Percentiles rank a stretch among this genome's conserved stretches.
Evolutionary conservation across 2,113 vertebrate genomes (phyloP).

Genomic region (Rafetus swinhoei): DNA sequence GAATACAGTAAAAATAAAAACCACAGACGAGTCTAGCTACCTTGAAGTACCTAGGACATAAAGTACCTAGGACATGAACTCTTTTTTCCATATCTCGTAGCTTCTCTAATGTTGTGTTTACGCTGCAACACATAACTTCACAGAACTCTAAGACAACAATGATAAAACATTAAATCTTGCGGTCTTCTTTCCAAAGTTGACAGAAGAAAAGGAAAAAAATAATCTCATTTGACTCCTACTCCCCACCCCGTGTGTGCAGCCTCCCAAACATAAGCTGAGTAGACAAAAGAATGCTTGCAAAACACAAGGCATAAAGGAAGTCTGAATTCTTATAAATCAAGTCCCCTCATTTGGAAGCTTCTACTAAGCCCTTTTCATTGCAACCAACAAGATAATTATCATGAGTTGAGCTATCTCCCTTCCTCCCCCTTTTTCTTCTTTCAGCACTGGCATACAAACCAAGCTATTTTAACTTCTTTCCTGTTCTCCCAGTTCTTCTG

Average conservation of each 20-base stretch:
- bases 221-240: conserved; percentile 22
- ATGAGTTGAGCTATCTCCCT: conserved; percentile 71
- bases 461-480: conserved; percentile 87
- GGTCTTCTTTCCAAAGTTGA: conserved; percentile 12
- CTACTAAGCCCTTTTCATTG: conserved; percentile 35
- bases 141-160: not conserved
- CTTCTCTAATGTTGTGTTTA: not conserved
- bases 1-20: not conserved
- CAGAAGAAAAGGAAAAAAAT: conserved; percentile 24
- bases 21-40: no score
- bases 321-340: conserved; percentile 46
- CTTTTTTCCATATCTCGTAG: not conserved
- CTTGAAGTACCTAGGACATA: not conserved
- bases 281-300: conserved; percentile 48
- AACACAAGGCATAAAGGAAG: conserved; percentile 30
- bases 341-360: conserved; percentile 43
- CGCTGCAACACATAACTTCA: not conserved
- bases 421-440: conserved; percentile 70
- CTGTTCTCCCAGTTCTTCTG: conserved; percentile 89
- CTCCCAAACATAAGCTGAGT: conserved; percentile 46
- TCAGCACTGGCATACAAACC: conserved; percentile 84
- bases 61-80: not conserved
- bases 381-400: conserved; percentile 67
- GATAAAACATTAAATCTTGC: conserved; percentile 16
- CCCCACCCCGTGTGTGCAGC: conserved; percentile 25